phyloP scores from a whole-genome alignment of 2,797 vertebrate genomes.

The Sebastolobus altivelis region DNA sequence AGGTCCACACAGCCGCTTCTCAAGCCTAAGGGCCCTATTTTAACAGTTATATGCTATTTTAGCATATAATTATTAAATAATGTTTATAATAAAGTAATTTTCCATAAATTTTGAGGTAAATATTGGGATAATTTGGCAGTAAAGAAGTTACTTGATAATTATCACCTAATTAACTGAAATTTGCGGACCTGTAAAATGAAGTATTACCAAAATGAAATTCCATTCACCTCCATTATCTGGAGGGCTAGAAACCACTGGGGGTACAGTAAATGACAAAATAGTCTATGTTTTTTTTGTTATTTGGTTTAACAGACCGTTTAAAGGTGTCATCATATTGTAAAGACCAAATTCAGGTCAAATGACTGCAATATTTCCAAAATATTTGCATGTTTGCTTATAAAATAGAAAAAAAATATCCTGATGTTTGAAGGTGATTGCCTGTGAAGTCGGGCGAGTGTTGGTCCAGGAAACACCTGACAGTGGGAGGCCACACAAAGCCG shows the following conservation, averaged over 20 bases:
- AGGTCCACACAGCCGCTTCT: too few relatives aligned
- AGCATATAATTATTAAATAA: too few relatives aligned
- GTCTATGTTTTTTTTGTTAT: background rate
- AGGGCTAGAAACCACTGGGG: too few relatives aligned
- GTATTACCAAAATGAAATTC: background rate
- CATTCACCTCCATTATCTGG: background rate
- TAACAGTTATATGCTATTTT: too few relatives aligned
- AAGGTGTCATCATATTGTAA: background rate
- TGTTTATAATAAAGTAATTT: fast-evolving
- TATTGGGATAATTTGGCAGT: too few relatives aligned
- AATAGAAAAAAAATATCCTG: background rate
- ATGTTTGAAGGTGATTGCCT: conserved; percentile 11
- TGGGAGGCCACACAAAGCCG: conserved; percentile 56
- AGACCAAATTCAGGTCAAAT: background rate
- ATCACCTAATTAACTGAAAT: too few relatives aligned
- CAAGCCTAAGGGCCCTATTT: too few relatives aligned
- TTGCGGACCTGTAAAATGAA: too few relatives aligned
- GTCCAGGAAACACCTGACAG: conserved; percentile 66
- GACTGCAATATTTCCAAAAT: background rate
- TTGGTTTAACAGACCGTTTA: background rate
- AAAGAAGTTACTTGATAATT: too few relatives aligned
- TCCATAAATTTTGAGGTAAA: fast-evolving
- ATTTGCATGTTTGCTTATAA: background rate
- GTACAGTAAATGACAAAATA: background rate
- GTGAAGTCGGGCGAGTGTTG: background rate